Base-by-base conservation (phyloP, 1,140 invertebrate genomes). In the Bicyclus anynana region DNA sequence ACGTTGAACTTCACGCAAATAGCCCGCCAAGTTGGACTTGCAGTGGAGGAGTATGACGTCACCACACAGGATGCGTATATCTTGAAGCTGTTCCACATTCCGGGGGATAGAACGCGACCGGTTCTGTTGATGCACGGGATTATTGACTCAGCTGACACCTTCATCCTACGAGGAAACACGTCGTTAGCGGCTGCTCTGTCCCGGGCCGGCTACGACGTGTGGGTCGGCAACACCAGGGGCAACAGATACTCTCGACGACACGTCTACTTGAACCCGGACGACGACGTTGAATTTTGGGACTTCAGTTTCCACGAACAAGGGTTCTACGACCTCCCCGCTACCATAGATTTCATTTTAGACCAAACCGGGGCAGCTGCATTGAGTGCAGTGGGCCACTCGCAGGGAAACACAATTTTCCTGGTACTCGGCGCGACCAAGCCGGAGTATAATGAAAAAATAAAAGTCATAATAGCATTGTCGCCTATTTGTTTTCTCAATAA, bases 91-190 rank as follows among this genome's bases (percentile, higher is more conserved):
- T 93, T 94, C 74, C 78, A 92, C 47, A 91, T 94, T 17, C 87
- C 90, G 2, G 70, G 73, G 1, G 47, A 68, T 9, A 60, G 21
- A 7, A 58, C 38, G 5, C 52, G 90, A n/a, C 83, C 80, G 5
- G 90, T 92, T 0, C 89, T 93, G 6, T 66, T 96, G 0, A 91
- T 94, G 86, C 95, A 96, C 67, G 95, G 95, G 1, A 67, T 96
- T 12, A 53, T 94, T 0, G 91, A 90, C n/a, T 92, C 91, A 20
- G 92, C 93, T 0, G 90, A 91, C 7, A 91, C 92, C 57, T 96
- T 89, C 77, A 73, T 93, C 5, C 71, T 92, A 4, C 89, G 89
- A 59, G 89, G 87, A 17, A 77, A 91, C 12, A 86, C 82, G 46
- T 87, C 86, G 9, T 54, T 91, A 3, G 89, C 87, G 2, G 33